phyloP scores from a whole-genome alignment of 2,888 invertebrate species.

The Lordiphosa fenestrarum region DNA sequence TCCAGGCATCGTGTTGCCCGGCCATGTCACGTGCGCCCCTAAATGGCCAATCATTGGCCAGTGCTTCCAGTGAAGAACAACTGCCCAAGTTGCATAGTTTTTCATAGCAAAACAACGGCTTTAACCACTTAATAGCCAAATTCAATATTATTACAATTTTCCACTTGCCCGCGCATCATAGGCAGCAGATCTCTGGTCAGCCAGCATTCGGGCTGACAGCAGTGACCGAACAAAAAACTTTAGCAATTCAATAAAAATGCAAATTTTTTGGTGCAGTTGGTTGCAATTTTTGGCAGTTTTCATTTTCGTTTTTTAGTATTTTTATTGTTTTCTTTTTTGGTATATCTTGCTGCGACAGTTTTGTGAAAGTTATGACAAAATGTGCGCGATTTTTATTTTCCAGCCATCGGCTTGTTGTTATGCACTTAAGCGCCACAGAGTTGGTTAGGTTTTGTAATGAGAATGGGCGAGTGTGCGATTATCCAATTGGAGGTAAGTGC shows the following conservation, averaged over 20 bases:
- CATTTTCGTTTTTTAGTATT: conserved; percentile 35
- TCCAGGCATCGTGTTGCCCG: conserved; percentile 4
- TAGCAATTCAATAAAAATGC: conserved; percentile 74
- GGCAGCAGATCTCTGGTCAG: conserved; percentile 15
- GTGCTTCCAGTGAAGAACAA: conserved; percentile 3
- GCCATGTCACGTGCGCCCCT: conserved; percentile 53
- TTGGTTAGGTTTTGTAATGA: background rate
- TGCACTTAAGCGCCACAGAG: conserved; percentile 2
- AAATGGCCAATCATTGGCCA: conserved; percentile 57
- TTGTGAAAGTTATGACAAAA: conserved; percentile 47
- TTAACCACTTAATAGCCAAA: conserved; percentile 72
- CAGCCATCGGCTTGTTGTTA: conserved; percentile 9
- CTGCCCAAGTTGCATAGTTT: conserved; percentile 1
- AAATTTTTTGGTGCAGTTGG: conserved; percentile 56
- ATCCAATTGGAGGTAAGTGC: no score
- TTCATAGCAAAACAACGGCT: conserved; percentile 27
- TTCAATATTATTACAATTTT: conserved; percentile 70
- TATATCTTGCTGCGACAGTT: conserved; percentile 36
- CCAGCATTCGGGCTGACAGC: conserved; percentile 34
- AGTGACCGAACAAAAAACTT: conserved; percentile 59
- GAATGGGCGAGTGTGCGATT: no score
- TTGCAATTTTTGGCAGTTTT: conserved; percentile 51
- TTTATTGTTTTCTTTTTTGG: conserved; percentile 24
- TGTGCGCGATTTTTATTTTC: conserved; percentile 34
- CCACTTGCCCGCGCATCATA: conserved; percentile 46